Percentiles rank a stretch among this genome's conserved stretches.
Conservation (phyloP, 2,888 invertebrate genomes). For the Labia minor region DNA sequence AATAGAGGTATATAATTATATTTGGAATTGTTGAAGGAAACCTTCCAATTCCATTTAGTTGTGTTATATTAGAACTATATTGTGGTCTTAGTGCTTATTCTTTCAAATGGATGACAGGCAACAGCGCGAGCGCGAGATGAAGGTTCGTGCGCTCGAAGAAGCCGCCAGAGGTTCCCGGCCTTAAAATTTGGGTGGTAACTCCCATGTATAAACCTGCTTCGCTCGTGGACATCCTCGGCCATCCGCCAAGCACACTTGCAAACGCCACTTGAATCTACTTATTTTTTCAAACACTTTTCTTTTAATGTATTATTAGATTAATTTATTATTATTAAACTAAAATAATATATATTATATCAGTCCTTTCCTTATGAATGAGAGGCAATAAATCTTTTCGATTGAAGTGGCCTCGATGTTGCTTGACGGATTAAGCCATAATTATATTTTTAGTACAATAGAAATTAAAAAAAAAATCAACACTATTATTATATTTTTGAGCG, state of each 20-base stretch:
- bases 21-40: too few species aligned
- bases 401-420: not conserved
- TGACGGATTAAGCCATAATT: not conserved
- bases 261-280: too few species aligned
- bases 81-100: slow-evolving; percentile 17
- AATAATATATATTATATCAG: too few species aligned
- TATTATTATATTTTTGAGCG: not conserved
- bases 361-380: not conserved
- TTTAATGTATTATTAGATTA: too few species aligned
- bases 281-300: too few species aligned
- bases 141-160: slow-evolving; percentile 75
- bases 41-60: too few species aligned
- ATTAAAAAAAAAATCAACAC: not conserved
- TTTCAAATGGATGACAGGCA: slow-evolving; percentile 44
- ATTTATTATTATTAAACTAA: too few species aligned
- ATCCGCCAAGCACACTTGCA: not conserved
- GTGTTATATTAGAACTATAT: too few species aligned
- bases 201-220: not conserved
- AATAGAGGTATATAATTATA: too few species aligned
- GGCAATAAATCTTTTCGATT: not conserved
- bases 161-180: slow-evolving; percentile 63
- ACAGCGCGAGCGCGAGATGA: slow-evolving; percentile 74
- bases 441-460: not conserved
- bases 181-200: slow-evolving; percentile 32
- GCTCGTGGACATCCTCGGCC: not conserved